phyloP scores from a whole-genome alignment of 2,888 invertebrate genomes.

The Platerodrilus igneus region DNA sequence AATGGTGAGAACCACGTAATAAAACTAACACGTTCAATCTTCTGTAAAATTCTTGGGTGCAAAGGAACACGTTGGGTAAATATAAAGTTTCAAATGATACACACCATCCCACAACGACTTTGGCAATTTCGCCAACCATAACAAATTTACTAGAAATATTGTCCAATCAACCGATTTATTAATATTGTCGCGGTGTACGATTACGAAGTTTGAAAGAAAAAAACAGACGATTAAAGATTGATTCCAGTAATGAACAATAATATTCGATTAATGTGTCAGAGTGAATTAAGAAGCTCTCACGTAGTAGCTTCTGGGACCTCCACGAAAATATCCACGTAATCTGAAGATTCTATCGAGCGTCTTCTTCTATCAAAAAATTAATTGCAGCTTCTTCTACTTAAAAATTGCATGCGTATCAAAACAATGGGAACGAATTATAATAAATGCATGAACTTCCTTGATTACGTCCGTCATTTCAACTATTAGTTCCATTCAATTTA shows the following conservation, averaged over 20 bases:
- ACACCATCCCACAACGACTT: too few species aligned
- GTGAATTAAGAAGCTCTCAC: conserved; percentile 16
- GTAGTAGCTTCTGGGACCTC: conserved; percentile 24
- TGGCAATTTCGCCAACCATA: too few species aligned
- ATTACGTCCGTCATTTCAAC: too few species aligned
- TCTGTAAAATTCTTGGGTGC: conserved; percentile 16
- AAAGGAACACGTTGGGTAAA: conserved; percentile 16
- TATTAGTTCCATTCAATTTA: too few species aligned
- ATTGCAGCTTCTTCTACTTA: too few species aligned
- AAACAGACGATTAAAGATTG: too few species aligned
- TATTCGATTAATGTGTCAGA: conserved; percentile 23
- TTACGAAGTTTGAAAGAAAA: too few species aligned
- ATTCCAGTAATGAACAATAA: conserved; percentile 16
- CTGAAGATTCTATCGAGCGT: conserved; percentile 28
- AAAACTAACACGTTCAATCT: conserved; percentile 17
- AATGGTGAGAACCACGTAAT: conserved; percentile 20
- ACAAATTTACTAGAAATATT: conserved; percentile 2
- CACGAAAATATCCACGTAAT: conserved; percentile 28
- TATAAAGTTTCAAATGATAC: conserved; percentile 21
- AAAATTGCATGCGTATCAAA: too few species aligned
- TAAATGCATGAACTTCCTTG: too few species aligned
- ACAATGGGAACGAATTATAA: too few species aligned
- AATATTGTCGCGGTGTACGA: conserved; percentile 3
- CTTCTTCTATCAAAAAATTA: too few species aligned
- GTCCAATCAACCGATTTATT: not conserved